Base-by-base conservation (phyloP, 2,797 vertebrate genomes). In the Xenops minutus region DNA sequence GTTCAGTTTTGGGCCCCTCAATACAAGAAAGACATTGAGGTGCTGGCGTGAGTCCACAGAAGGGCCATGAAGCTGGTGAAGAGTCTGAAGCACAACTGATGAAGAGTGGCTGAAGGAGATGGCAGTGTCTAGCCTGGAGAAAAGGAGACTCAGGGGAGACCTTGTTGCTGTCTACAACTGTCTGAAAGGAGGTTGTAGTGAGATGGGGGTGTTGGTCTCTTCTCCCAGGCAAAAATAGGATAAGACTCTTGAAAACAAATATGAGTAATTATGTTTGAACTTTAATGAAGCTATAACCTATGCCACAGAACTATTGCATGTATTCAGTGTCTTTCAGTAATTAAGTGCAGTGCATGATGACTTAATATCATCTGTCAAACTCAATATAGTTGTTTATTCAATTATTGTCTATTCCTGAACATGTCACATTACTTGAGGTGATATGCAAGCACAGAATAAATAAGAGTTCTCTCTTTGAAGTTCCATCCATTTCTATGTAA, bases 291-390 rank as follows among this genome's bases (percentile, higher is more conserved):
- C 30, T 82, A 26, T 52, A 91, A 36, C 36, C 26, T 61, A 61
- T 55, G 84, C 54, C 64, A 69, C 48, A 77, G 58, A 89, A 73
- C 30, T 14, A 12, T 29, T 79, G 26, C 30, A 62, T 7, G 5
- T 30, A 34, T 49, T 92, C 64, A 19, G 14, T 29, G 12, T 6
- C 24, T 88, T 92, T 83, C 32, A 34, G 39, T 76, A 94, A 93
- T 59, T 69, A 69, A 82, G 44, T 46, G 27, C n/a, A 74, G n/a
- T 10, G 29, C 27, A 69, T 0, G 4, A 67, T 69, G 64, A 69
- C 56, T 96, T 90, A 56, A 69, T 83, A 56, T 43, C 3, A 89
- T 79, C 75, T 92, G 52, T 76, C 71, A 88, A 84, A 72, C 9
- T 37, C 51, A 32, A 14, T 64, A 43, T 4, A 49, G 46, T 14